Conservation (phyloP, 2,888 invertebrate genomes). For the Macropis europaea region DNA sequence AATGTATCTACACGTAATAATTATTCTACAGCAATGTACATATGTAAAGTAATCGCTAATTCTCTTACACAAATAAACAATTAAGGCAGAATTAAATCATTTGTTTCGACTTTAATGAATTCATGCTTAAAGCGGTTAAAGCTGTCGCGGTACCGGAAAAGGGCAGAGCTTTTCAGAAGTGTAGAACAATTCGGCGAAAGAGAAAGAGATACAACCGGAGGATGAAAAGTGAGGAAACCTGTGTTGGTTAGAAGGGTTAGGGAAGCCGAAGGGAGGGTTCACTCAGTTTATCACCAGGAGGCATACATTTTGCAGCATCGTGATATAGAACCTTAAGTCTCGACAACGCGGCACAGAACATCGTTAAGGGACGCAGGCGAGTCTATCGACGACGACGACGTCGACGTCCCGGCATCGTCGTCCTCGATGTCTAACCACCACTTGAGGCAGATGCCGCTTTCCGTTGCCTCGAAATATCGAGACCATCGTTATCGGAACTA, state of each 20-base stretch:
- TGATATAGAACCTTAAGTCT: constrained; percentile 65
- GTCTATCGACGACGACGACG: constrained; percentile 50
- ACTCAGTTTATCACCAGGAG: constrained; percentile 73
- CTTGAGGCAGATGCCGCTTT: constrained; percentile 28
- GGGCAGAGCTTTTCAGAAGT: background rate
- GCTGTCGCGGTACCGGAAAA: background rate
- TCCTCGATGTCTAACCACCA: constrained; percentile 37
- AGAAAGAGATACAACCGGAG: constrained; percentile 14
- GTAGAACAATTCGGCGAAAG: constrained; percentile 24
- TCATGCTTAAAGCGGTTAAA: too few species aligned
- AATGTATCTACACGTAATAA: too few species aligned
- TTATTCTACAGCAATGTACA: too few species aligned
- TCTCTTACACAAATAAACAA: too few species aligned
- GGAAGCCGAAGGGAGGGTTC: constrained; percentile 41
- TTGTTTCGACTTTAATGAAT: too few species aligned
- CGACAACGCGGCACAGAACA: constrained; percentile 62
- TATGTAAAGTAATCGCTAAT: too few species aligned
- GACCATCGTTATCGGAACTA: constrained; percentile 49
- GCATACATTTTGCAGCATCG: constrained; percentile 74
- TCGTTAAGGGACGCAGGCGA: constrained; percentile 71
- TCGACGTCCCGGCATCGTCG: constrained; percentile 11
- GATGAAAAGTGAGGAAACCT: constrained; percentile 46
- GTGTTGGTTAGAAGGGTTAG: constrained; percentile 45
- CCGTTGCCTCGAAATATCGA: constrained; percentile 45
- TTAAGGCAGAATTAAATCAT: too few species aligned